Evolutionary conservation across 2,888 invertebrate genomes (phyloP), one percentile per base, ranked within the genome.

Genomic region (Abrostola tripartita): DNA sequence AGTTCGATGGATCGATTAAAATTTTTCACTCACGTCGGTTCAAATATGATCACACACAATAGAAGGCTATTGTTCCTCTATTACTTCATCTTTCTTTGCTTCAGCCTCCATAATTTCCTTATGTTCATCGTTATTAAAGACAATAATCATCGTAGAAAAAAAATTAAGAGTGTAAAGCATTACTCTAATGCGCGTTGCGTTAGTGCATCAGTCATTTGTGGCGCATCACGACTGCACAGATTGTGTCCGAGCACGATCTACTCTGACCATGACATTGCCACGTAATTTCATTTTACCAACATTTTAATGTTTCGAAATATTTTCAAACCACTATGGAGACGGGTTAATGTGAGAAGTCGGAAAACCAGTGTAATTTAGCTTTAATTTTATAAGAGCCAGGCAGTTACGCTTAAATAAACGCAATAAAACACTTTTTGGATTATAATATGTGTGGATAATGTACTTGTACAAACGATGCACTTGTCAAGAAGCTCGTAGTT

Each of bases 201-300:
- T 89, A 81, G 78, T 83, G 80, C 78, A 78, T 81, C 85, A 85
- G 90, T 90, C 89, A 86, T 88, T 88, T 86, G 85, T 78, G 81
- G 86, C 84, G 87, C 89, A 89, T 92, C 92, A 92, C 92, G 92
- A 91, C 84, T 84, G 68, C 73, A 82, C 69, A 68, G 76, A 81
- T 79, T 76, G 78, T 81, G 80, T 82, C 78, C 74, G 82, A 78
- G 81, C 90, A 91, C 89, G 90, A 88, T 83, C 87, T 80, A 83
- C 81, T 88, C 82, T 87, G 90, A 83, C 92, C 92, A 84, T 93
- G 92, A 92, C 93, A 92, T 91, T 92, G 92, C 91, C 79, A 79
- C 85, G 88, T 90, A 84, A 88, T 84, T 84, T 85, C 79, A 85
- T 84, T 85, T 84, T 79, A 83, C 86, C 85, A 82, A 66, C 56